Base-by-base conservation (phyloP, 2,888 invertebrate genomes). In the Leptopilina myrica region DNA sequence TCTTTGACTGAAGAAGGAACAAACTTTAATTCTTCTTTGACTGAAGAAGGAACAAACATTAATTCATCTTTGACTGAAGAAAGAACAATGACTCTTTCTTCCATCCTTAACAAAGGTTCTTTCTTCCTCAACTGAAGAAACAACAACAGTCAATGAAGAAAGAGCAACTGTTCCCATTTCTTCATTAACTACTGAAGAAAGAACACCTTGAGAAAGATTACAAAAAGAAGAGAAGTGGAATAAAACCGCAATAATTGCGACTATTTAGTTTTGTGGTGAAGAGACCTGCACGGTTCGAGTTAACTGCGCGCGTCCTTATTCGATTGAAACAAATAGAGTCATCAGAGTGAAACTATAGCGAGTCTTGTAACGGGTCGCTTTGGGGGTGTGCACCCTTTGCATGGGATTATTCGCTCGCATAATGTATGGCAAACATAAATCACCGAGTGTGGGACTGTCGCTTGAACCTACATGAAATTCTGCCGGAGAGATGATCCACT, bases 261-360 rank as follows among this genome's bases (percentile, higher is more conserved):
- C 5, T 33, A 43, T 43, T 43, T 43, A 14, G 26, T 14, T 33
- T 64, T 64, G 26, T 64, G 12, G 64, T 33, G 33, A 64, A 33
- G 62, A 33, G n/a, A n/a, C n/a, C n/a, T 20, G 40, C 40, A 33
- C 12, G 40, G 33, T 20, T 26, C 2, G 11, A 14, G 33, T 11
- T 33, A 40, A 33, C 43, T 43, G 64, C 5, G 33, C 33, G 33
- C 26, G 83, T 81, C 80, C 82, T 83, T 81, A 85, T 89, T 90
- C 89, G 90, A 90, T 90, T 90, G 90, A 89, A 90, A 90, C 89
- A 88, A 90, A 90, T 90, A 89, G 89, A 90, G 90, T 88, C 88
- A 89, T 90, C 90, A 89, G 87, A 84, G 87, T 83, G 82, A 79
- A 80, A 82, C 79, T 83, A 14, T 78, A 69, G 69, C 49, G 85